Conservation (phyloP, 2,888 invertebrate species). For the Platynereis dumerilii region DNA sequence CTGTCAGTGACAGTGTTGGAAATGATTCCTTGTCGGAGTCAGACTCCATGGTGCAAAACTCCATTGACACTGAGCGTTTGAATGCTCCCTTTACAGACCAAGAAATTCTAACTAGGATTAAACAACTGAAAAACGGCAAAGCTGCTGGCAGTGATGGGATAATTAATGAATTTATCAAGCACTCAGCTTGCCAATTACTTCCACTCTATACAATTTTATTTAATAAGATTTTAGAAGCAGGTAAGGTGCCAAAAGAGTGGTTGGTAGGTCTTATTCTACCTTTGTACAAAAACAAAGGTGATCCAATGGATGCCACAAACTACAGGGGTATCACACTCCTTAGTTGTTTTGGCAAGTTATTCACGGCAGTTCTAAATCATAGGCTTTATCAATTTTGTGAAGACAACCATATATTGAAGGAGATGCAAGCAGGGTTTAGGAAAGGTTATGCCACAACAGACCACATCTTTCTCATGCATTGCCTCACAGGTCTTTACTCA, state of each 20-base stretch:
- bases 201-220: background rate
- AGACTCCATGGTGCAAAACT: background rate
- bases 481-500: background rate
- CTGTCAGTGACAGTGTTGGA: background rate
- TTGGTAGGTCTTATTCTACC: background rate
- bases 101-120: background rate
- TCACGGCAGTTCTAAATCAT: slow-evolving; percentile 9
- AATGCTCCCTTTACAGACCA: background rate
- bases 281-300: too few species aligned
- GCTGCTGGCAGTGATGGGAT: background rate
- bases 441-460: slow-evolving; percentile 1
- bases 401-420: background rate
- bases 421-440: slow-evolving; percentile 20
- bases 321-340: slow-evolving; percentile 13
- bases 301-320: background rate
- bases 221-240: background rate
- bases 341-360: slow-evolving; percentile 13
- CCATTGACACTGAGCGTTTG: background rate
- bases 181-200: background rate
- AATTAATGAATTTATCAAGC: background rate
- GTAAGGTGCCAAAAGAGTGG: background rate
- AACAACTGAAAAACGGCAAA: background rate
- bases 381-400: slow-evolving; percentile 5
- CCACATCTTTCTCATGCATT: slow-evolving; percentile 3
- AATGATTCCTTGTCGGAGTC: background rate